A percentile compares a stretch with the other conserved stretches of the same genome.
phyloP scores from a whole-genome alignment of 1,140 invertebrate species.

The Conus ventricosus region DNA sequence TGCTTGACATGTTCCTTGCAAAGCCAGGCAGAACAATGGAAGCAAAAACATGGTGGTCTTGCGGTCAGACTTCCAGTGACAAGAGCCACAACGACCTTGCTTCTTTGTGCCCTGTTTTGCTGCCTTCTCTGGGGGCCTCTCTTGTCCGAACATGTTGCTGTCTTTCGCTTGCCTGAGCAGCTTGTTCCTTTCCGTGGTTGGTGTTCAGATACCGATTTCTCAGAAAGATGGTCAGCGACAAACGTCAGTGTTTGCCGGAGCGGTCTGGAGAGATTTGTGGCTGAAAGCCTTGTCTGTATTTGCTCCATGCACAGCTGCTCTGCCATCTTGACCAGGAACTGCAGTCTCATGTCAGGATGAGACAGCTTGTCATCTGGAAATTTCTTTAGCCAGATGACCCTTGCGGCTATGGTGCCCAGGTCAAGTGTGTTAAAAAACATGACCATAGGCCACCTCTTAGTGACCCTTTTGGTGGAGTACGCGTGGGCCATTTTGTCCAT shows the following conservation, averaged over 20 bases:
- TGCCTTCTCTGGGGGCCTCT: neutral
- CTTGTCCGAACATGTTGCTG: neutral
- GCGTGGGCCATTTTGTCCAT: conserved; percentile 54
- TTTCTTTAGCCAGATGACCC: conserved; percentile 8
- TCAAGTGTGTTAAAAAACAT: conserved; percentile 54
- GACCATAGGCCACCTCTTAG: conserved; percentile 49
- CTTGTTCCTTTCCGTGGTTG: no score
- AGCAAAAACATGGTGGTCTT: neutral
- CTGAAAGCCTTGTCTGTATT: neutral
- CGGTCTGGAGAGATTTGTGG: neutral
- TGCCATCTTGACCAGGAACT: neutral
- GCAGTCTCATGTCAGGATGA: neutral
- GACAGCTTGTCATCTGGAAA: neutral
- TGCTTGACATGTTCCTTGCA: neutral
- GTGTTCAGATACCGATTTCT: neutral
- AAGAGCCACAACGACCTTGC: neutral
- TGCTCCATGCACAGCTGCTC: neutral
- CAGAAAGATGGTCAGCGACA: neutral
- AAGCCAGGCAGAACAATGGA: neutral
- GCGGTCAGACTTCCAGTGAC: neutral
- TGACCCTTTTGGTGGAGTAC: conserved; percentile 43
- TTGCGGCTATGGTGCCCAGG: conserved; percentile 37
- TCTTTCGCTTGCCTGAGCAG: neutral
- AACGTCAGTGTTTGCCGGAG: neutral
- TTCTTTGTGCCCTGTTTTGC: neutral